These are phyloP conservation scores for Miichthys miiuy DNA, from an alignment of 2,797 vertebrate genomes.

Conservation along the genomic window DNA sequence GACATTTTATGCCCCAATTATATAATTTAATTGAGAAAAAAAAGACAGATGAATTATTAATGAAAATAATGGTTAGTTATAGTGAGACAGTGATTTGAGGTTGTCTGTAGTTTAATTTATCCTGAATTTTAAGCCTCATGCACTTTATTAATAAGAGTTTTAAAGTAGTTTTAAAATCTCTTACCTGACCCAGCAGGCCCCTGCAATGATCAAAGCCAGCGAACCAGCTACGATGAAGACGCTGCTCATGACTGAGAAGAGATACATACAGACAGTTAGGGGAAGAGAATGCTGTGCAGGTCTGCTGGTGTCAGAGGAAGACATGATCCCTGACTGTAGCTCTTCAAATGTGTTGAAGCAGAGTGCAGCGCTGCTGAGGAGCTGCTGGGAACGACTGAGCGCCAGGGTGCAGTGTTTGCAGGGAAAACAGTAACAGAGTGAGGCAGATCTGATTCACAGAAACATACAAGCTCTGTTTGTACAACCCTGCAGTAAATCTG, in stretches of 20 bases:
- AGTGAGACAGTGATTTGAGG: background rate
- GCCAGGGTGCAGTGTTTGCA: background rate
- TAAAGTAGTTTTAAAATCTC: conserved; percentile 17
- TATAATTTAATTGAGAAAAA: background rate
- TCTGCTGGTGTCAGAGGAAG: background rate
- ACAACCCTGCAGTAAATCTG: background rate
- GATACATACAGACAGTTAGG: conserved; percentile 44
- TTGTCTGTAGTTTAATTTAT: background rate
- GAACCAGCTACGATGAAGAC: conserved; percentile 86
- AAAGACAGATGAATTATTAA: background rate
- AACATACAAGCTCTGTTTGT: conserved; percentile 2
- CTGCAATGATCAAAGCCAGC: conserved; percentile 84
- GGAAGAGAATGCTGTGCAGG: background rate
- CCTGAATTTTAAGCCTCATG: background rate
- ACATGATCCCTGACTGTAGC: conserved; percentile 44
- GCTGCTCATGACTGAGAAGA: conserved; percentile 87
- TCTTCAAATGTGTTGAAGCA: background rate
- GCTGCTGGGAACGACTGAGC: background rate
- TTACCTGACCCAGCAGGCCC: conserved; percentile 93
- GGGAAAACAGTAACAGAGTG: conserved; percentile 7
- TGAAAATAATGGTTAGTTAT: background rate
- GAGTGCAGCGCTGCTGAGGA: background rate
- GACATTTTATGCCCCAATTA: background rate
- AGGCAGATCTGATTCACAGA: conserved; percentile 36
- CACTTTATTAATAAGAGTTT: too few relatives aligned